Conservation (phyloP, 2,888 invertebrate genomes). For the Perithous albicinctus region DNA sequence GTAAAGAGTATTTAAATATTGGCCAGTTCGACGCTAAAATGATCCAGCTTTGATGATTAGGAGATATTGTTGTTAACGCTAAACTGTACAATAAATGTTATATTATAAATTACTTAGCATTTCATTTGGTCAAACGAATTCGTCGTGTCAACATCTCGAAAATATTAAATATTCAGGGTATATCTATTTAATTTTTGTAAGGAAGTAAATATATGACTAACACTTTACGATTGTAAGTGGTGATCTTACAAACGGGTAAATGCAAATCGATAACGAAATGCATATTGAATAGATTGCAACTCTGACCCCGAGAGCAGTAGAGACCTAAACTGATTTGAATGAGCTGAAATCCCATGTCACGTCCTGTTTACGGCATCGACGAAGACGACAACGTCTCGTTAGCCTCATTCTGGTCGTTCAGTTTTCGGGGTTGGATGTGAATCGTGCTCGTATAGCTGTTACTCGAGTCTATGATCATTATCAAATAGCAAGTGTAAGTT, state of each 20-base stretch:
- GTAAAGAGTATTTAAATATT: neutral
- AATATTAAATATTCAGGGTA: no score
- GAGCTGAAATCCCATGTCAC: conserved; percentile 69
- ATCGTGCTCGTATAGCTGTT: conserved; percentile 44
- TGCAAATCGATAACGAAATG: conserved; percentile 56
- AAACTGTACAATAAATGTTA: neutral
- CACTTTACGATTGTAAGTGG: neutral
- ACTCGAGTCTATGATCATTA: conserved; percentile 16
- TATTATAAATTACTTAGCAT: neutral
- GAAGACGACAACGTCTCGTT: conserved; percentile 7
- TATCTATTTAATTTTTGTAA: no score
- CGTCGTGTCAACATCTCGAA: no score
- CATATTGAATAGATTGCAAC: conserved; percentile 72
- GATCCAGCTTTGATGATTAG: neutral
- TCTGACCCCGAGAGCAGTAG: conserved; percentile 69
- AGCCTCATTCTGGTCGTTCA: conserved; percentile 66
- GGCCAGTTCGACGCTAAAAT: neutral
- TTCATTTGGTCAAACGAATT: neutral
- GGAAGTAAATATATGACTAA: neutral
- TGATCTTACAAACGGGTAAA: conserved; percentile 17
- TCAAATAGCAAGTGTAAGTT: conserved; percentile 47
- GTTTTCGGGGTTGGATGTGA: conserved; percentile 58
- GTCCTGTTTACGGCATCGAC: conserved; percentile 70
- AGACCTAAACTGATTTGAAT: conserved; percentile 51
- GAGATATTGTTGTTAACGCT: neutral